These are phyloP conservation scores for Gymnarchus niloticus DNA, from an alignment of 2,113 vertebrate species.

Conservation along the genomic window DNA sequence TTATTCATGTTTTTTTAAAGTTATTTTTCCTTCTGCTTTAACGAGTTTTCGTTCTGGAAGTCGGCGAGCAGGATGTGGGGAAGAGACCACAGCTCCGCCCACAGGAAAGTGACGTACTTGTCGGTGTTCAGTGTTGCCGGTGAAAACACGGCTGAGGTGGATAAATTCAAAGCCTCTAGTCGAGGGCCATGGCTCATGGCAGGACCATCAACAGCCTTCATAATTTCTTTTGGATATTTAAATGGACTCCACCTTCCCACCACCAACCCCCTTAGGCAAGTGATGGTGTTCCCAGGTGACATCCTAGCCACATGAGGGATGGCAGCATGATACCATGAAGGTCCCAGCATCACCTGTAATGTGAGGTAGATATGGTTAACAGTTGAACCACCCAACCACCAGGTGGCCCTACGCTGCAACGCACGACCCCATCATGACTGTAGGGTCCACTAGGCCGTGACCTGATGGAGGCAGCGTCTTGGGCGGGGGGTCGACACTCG, in stretches of 20 bases:
- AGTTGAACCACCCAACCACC: constrained; percentile 30
- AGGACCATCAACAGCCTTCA: not conserved
- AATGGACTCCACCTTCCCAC: not conserved
- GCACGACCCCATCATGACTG: not conserved
- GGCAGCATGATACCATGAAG: not conserved
- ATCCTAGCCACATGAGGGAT: not conserved
- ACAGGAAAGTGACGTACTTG: constrained; percentile 53
- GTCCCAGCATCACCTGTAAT: not conserved
- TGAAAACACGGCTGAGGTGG: constrained; percentile 44
- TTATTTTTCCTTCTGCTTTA: constrained; percentile 28
- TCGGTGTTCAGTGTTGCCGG: constrained; percentile 47
- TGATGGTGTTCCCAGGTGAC: not conserved
- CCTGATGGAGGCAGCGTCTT: not conserved
- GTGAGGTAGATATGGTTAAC: not conserved
- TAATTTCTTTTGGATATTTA: not conserved
- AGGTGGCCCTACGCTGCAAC: constrained; percentile 37
- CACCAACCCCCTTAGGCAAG: not conserved
- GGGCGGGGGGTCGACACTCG: not conserved
- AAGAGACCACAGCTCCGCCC: constrained; percentile 46
- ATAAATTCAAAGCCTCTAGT: not conserved
- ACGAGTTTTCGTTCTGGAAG: not conserved
- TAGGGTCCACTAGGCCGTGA: not conserved
- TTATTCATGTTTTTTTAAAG: constrained; percentile 11
- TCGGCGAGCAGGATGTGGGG: not conserved
- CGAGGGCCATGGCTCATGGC: not conserved